Evolutionary conservation across 1,140 invertebrate species (phyloP).

Genomic region (Trachymyrmex cornetzi): DNA sequence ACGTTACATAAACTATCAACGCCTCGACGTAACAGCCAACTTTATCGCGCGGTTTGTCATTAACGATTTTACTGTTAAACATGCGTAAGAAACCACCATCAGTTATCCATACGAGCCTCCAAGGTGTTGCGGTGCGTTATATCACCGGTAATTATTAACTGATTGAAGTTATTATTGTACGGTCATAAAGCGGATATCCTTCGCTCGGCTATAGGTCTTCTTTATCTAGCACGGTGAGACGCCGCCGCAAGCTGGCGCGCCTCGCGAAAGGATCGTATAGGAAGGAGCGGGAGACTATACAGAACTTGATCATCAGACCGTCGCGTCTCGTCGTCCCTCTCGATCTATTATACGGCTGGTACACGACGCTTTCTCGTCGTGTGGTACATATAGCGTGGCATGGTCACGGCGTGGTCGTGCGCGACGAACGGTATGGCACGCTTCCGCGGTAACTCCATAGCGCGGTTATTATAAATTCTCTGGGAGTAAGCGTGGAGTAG

Average conservation of each 20-base stretch:
- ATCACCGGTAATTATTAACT: constrained; percentile 63
- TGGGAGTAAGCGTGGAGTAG: constrained; percentile 77
- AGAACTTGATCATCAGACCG: constrained; percentile 35
- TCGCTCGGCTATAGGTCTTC: background rate
- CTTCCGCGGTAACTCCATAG: constrained; percentile 73
- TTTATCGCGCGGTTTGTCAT: constrained; percentile 67
- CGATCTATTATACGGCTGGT: constrained; percentile 54
- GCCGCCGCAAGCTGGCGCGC: background rate
- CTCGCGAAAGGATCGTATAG: background rate
- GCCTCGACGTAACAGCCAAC: background rate
- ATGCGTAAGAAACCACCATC: constrained; percentile 33
- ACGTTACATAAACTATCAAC: constrained; percentile 1
- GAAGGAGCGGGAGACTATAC: background rate
- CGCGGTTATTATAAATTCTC: constrained; percentile 84
- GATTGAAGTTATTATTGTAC: constrained; percentile 68
- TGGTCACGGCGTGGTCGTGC: constrained; percentile 60
- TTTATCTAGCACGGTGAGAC: constrained; percentile 12
- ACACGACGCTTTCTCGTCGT: constrained; percentile 34
- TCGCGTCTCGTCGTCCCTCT: constrained; percentile 54
- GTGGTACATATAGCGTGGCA: background rate
- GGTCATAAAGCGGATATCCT: constrained; percentile 35
- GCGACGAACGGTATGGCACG: constrained; percentile 71
- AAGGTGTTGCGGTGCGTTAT: background rate
- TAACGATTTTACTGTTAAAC: constrained; percentile 75
- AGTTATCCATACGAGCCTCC: background rate